Evolutionary conservation across 1,140 invertebrate species (phyloP).

Genomic region (Drosophila pectinifera): DNA sequence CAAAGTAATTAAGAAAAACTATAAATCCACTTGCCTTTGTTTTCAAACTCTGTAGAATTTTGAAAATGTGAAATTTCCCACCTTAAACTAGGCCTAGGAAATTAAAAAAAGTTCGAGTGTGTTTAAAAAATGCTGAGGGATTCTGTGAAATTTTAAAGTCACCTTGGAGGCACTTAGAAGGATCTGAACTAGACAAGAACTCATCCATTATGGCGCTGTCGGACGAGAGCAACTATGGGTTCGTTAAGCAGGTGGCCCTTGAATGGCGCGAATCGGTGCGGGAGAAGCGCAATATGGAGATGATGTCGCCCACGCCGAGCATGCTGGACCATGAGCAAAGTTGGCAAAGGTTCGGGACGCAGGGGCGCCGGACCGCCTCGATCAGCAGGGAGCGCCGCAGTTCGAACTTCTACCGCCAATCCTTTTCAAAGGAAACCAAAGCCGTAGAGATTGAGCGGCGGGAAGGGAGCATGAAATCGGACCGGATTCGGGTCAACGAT

Average conservation of each 20-base stretch:
- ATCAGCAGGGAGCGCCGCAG: background rate
- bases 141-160: background rate
- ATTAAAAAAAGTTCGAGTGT: constrained; percentile 1
- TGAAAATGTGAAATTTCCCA: constrained; percentile 3
- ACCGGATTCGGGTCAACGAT: background rate
- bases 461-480: background rate
- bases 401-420: constrained; percentile 13
- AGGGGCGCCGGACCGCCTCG: too few relatives aligned
- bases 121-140: background rate
- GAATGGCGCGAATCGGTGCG: constrained; percentile 22
- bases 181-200: too few relatives aligned
- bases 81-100: background rate
- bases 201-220: constrained; percentile 1
- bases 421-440: background rate
- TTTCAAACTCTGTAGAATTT: background rate
- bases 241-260: constrained; percentile 8
- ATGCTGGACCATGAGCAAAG: background rate
- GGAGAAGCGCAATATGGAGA: background rate
- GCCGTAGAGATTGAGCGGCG: constrained; percentile 1
- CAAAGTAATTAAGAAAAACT: too few relatives aligned
- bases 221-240: constrained; percentile 16
- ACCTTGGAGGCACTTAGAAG: background rate
- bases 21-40: too few relatives aligned
- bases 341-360: too few relatives aligned
- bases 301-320: background rate